A percentile compares a stretch with the other conserved stretches of the same genome.
Evolutionary conservation across 2,113 vertebrate species (phyloP).

Genomic region (Haemorhous mexicanus): DNA sequence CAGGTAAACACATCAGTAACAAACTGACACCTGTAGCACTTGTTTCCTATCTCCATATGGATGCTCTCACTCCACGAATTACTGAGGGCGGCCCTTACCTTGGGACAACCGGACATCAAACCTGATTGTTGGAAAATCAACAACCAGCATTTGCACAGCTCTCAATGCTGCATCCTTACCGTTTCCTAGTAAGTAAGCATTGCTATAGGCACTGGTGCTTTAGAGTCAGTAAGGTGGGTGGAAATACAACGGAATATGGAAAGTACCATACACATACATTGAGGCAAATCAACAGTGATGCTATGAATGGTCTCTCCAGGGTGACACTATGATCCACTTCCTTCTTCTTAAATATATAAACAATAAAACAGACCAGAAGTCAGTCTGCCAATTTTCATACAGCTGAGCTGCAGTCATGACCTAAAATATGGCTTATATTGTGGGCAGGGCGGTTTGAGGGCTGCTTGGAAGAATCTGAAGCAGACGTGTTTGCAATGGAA

Average conservation of each 20-base stretch:
- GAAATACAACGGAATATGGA: background rate
- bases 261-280: conserved; percentile 27
- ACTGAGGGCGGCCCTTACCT: background rate
- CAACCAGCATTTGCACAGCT: conserved; percentile 46
- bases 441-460: conserved; percentile 93
- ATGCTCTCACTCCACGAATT: background rate
- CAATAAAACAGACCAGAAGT: background rate
- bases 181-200: conserved; percentile 39
- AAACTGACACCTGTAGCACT: background rate
- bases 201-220: conserved; percentile 69
- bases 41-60: background rate
- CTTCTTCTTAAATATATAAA: conserved; percentile 17
- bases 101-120: background rate
- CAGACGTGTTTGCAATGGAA: conserved; percentile 91
- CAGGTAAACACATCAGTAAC: background rate
- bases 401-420: conserved; percentile 95
- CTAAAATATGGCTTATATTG: conserved; percentile 99
- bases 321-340: background rate
- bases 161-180: conserved; percentile 36
- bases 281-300: conserved; percentile 36
- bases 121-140: conserved; percentile 53
- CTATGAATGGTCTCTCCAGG: conserved; percentile 19
- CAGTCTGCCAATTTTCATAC: conserved; percentile 72
- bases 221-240: conserved; percentile 35
- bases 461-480: conserved; percentile 92